Evolutionary conservation across 2,113 vertebrate species (phyloP).

Genomic region (Leucopternis melanops): DNA sequence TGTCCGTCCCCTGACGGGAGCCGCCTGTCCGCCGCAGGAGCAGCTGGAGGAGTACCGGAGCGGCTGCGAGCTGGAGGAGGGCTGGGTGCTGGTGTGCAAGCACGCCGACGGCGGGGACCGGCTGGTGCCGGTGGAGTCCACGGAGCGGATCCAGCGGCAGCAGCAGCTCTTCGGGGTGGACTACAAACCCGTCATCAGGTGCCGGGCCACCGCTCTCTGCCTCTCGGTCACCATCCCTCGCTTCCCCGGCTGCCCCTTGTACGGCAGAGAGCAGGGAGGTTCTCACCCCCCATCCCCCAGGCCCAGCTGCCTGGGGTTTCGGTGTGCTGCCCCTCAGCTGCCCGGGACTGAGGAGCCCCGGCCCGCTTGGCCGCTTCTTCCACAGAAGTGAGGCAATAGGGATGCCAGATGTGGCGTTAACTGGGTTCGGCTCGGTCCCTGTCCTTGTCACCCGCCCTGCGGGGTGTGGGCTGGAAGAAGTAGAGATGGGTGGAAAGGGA

Average conservation of each 20-base stretch:
- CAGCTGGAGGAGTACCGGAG: slow-evolving; percentile 87
- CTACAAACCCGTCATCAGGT: slow-evolving; percentile 88
- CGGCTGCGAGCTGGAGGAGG: slow-evolving; percentile 84
- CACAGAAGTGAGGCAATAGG: not conserved
- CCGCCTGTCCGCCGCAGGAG: slow-evolving; percentile 70
- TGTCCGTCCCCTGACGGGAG: not conserved
- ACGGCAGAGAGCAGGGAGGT: not conserved
- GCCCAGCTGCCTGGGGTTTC: fast-evolving
- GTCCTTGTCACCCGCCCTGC: not conserved
- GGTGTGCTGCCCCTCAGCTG: not conserved
- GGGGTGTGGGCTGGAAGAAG: not conserved
- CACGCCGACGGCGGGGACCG: slow-evolving; percentile 90
- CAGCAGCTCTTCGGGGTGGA: slow-evolving; percentile 93
- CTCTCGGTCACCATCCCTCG: not conserved
- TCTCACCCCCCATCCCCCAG: not conserved
- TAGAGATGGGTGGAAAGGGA: not conserved
- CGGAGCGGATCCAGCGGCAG: slow-evolving; percentile 83
- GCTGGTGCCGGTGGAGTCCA: slow-evolving; percentile 89
- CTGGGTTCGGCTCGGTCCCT: not conserved
- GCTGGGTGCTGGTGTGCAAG: slow-evolving; percentile 92
- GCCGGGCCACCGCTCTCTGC: not conserved
- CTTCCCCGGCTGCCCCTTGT: too few species aligned
- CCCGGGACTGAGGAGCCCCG: not conserved
- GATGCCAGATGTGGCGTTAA: not conserved
- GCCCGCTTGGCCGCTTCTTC: too few species aligned